A percentile compares a stretch with the other conserved stretches of the same genome.
phyloP scores from a whole-genome alignment of 2,113 vertebrate genomes.

The Suricata suricatta region DNA sequence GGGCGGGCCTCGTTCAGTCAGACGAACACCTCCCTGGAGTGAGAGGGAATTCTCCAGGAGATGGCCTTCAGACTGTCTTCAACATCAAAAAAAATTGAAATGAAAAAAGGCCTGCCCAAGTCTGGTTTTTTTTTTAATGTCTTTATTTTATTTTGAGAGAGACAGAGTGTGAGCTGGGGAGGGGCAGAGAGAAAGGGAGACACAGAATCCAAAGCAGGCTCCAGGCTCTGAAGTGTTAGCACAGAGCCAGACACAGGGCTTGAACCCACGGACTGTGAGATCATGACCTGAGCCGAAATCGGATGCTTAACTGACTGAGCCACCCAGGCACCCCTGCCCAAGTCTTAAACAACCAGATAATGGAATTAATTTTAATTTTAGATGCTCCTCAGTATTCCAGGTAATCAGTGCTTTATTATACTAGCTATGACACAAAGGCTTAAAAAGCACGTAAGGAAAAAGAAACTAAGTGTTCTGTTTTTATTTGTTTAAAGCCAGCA shows the following conservation, averaged over 20 bases:
- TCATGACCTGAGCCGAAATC: no score
- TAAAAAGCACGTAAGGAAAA: not conserved
- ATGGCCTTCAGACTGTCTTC: not conserved
- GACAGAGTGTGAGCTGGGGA: no score
- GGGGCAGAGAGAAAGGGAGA: no score
- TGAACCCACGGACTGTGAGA: no score
- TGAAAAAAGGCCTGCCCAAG: not conserved
- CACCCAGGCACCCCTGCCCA: no score
- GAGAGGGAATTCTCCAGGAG: not conserved
- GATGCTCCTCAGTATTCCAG: not conserved
- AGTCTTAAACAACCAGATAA: not conserved
- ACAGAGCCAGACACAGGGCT: no score
- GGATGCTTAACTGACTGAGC: no score
- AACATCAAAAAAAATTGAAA: not conserved
- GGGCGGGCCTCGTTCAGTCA: not conserved
- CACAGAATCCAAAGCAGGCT: no score
- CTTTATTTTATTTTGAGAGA: no score
- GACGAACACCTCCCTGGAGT: not conserved
- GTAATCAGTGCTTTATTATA: not conserved
- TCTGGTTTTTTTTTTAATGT: no score
- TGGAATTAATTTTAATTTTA: not conserved
- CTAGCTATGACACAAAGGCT: not conserved
- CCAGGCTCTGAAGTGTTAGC: no score
- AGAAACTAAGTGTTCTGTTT: not conserved
- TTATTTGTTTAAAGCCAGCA: conserved; percentile 86